Percentiles rank a stretch among this genome's conserved stretches.
Evolutionary conservation across 2,797 vertebrate species (phyloP).

Genomic region (Microhierax caerulescens): DNA sequence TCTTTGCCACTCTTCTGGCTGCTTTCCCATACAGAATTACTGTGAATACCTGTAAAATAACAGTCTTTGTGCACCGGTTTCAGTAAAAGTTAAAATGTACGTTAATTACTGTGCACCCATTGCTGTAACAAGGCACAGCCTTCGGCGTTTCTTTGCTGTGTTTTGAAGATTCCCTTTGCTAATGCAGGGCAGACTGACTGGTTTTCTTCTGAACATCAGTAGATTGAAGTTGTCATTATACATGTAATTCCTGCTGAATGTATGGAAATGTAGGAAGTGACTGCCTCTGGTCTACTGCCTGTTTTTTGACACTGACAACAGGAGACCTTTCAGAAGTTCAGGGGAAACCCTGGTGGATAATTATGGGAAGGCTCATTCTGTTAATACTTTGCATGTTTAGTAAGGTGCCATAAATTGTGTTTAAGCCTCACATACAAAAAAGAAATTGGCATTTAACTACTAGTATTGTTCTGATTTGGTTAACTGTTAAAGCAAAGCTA

Average conservation of each 20-base stretch:
- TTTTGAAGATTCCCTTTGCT: not conserved
- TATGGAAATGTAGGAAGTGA: not conserved
- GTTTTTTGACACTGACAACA: not conserved
- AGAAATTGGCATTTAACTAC: not conserved
- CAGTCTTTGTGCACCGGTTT: not conserved
- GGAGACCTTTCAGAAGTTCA: conserved; percentile 8
- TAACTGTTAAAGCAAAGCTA: not conserved
- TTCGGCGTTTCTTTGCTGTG: rapidly evolving
- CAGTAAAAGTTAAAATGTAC: not conserved
- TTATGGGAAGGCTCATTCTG: not conserved
- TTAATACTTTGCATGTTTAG: not conserved
- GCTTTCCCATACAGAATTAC: not conserved
- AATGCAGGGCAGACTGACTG: not conserved
- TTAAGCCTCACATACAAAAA: not conserved
- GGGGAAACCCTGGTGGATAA: conserved; percentile 5
- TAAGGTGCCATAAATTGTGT: not conserved
- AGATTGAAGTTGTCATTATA: not conserved
- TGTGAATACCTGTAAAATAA: not conserved
- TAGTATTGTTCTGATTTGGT: not conserved
- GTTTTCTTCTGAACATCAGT: not conserved
- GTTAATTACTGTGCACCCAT: not conserved
- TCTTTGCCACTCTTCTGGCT: not conserved
- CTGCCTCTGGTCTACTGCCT: not conserved
- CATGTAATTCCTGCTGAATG: not conserved
- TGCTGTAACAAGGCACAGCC: not conserved